These are phyloP conservation scores for rabbit (Oryctolagus cuniculus) DNA, from an alignment of 2,113 vertebrate species.

Conservation along the genomic window mOryCun1.1 NC_091439.1:107486501-107487000, in stretches of 20 bases:
- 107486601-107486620: background rate
- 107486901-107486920: background rate
- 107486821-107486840: background rate
- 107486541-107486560: background rate
- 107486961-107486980: background rate
- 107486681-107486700: background rate
- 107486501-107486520: no score
- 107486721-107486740: background rate
- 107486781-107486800: background rate
- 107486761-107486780: background rate
- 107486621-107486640: background rate
- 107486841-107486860: background rate
- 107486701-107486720: background rate
- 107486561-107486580: conserved; percentile 48
- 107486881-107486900: background rate
- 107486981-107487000: background rate
- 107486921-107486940: background rate
- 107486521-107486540: no score
- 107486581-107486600: background rate
- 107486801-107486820: background rate
- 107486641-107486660: background rate
- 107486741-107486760: conserved; percentile 5
- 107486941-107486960: background rate
- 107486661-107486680: background rate
- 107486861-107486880: background rate